A percentile compares a stretch with the other conserved stretches of the same genome.
Evolutionary conservation across 2,888 invertebrate genomes (phyloP).

Genomic region (Linnaemya tessellans): DNA sequence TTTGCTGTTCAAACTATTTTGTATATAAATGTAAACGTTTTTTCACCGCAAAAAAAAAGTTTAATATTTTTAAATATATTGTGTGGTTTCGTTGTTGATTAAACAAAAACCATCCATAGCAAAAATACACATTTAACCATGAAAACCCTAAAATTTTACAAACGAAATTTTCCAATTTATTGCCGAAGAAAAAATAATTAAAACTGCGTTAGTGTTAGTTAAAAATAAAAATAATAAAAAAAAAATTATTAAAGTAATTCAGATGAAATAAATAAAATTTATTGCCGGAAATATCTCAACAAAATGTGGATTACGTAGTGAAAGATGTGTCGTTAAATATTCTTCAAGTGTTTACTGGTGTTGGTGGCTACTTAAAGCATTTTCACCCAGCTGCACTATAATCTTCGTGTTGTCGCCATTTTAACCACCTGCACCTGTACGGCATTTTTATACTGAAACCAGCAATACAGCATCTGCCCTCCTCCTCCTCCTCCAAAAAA

Average conservation of each 20-base stretch:
- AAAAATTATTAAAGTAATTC: background rate
- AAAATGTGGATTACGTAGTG: background rate
- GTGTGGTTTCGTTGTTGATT: background rate
- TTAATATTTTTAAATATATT: background rate
- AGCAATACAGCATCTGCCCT: background rate
- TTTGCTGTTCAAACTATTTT: constrained; percentile 21
- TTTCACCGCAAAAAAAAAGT: background rate
- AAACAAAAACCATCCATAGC: constrained; percentile 16
- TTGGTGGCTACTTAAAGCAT: constrained; percentile 21
- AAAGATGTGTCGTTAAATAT: constrained; percentile 42
- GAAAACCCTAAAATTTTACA: background rate
- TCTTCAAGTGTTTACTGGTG: constrained; percentile 3
- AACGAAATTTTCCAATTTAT: background rate
- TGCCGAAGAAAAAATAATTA: background rate
- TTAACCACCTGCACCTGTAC: background rate
- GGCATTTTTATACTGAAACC: background rate
- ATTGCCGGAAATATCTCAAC: constrained; percentile 3
- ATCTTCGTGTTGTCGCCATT: background rate
- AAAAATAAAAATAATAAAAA: too few species aligned
- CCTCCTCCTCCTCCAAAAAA: background rate
- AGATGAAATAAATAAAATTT: constrained; percentile 18
- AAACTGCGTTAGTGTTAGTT: background rate
- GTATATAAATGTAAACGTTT: background rate
- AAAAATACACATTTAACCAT: constrained; percentile 15
- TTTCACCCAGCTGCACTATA: background rate